Base-by-base conservation (phyloP, 2,888 invertebrate species). In the Acleris sparsana region DNA sequence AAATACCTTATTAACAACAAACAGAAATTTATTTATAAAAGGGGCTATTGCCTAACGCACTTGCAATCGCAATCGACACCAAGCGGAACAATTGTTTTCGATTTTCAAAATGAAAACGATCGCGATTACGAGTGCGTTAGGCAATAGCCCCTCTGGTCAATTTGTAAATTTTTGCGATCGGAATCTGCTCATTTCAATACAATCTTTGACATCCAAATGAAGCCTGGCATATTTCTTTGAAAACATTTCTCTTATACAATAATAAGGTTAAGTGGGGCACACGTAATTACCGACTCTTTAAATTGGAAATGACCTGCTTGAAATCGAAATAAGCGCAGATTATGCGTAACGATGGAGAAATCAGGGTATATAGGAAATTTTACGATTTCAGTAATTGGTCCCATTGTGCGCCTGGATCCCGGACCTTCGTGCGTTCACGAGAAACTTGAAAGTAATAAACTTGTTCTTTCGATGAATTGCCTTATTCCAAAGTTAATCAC, bases 391-490 rank as follows among this genome's bases (percentile, higher is more conserved):
- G 80, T 86, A 86, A 89, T 87, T 87, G 87, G 83, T 71, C 73
- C 80, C 80, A 86, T 88, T 88, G 85, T 87, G 73, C 76, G 73
- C 73, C 73, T 79, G 77, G 80, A 81, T 80, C 78, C 74, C 71
- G 75, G 78, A 80, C 80, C 82, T 83, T 66, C 76, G 77, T 78
- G 76, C 76, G 79, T 83, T 83, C 79, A 82, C 73, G 74, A 76
- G 73, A 76, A 85, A 86, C 79, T 85, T 83, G 81, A 83, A 83
- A 85, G 86, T 84, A 86, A 87, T 87, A 86, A 88, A 88, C 83
- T 88, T 87, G 86, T 86, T 84, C 84, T 82, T 84, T 82, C 80
- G 80, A 83, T 85, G 83, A 86, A 88, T 87, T 83, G 84, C 80
- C 78, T 85, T 84, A 84, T 85, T 82, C 81, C 75, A 76, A 83